Evolutionary conservation across 2,797 vertebrate genomes (phyloP).

Genomic region (Myotis pilosus): DNA sequence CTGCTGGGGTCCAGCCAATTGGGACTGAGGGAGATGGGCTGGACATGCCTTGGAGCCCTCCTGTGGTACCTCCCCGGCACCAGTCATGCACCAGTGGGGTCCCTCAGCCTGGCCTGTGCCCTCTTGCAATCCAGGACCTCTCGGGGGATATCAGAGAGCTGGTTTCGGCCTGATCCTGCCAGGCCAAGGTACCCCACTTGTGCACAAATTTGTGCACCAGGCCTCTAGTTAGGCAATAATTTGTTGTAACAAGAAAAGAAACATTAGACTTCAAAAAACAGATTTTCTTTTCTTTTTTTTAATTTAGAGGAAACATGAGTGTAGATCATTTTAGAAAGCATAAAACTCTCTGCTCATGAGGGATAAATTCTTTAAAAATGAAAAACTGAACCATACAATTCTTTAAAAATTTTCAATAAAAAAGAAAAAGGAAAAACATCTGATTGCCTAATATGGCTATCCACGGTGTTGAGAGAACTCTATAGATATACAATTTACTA

Average conservation of each 20-base stretch:
- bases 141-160: too few relatives aligned
- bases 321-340: constrained; percentile 12
- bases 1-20: too few relatives aligned
- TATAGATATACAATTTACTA: not conserved
- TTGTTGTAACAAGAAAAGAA: not conserved
- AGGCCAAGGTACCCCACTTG: too few relatives aligned
- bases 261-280: not conserved
- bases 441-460: not conserved
- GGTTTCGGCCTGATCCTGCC: too few relatives aligned
- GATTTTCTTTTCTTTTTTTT: not conserved
- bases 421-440: not conserved
- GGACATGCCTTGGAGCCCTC: too few relatives aligned
- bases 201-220: too few relatives aligned
- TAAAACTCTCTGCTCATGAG: not conserved
- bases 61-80: too few relatives aligned
- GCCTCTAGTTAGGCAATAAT: not conserved
- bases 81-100: too few relatives aligned
- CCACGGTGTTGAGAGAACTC: not conserved
- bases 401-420: not conserved
- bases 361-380: not conserved
- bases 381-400: not conserved
- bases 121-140: too few relatives aligned
- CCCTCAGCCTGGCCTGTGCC: too few relatives aligned
- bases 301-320: not conserved
- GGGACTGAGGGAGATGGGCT: too few relatives aligned